Base-by-base conservation (phyloP, 92 coral and sea anemone species). In the Siderastrea radians region DNA sequence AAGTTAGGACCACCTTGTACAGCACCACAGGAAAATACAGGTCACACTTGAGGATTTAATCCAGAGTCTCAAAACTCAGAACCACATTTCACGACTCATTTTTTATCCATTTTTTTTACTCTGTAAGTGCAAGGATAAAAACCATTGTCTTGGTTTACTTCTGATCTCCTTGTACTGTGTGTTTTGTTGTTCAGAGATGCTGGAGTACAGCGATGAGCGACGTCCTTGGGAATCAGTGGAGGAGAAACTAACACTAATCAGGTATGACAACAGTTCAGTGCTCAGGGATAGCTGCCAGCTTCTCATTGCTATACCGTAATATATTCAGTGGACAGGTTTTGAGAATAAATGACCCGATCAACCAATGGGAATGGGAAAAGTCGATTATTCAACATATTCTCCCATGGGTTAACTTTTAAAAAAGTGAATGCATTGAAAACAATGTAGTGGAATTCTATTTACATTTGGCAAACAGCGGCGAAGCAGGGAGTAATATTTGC, bases 161-260 rank as follows among this genome's bases (percentile, higher is more conserved):
- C 45, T 49, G 38, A 19, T 57, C 26, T 46, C 3, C 53, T 54
- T 57, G 58, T 46, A n/a, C 43, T 3, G 1, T 54, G 0, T 47
- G 44, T 15, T 13, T 59, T 7, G 46, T 81, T 64, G 7, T 68
- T 3, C 64, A 94, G 98, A 90, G 84, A 79, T 94, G 84, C 75
- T 94, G 49, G 98, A 94, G 86, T 94, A 94, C 91, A 94, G 93
- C 48, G 95, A 92, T 26, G 98, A 92, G 75, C 63, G 95, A 17
- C 87, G 88, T 74, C 98, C 95, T 10, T 92, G 98, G 98, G 98
- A 94, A 90, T 82, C 95, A 61, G 84, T 94, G 86, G 98, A 92
- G 78, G 98, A 90, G 50, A 94, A 92, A 75, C 78, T 94, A 2
- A 88, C 79, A 45, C 86, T 87, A 26, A 90, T 94, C 82, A 94